Percentiles rank a stretch among this genome's conserved stretches.
Conservation (phyloP, 1,140 invertebrate species). For the Ceratitis capitata region DNA sequence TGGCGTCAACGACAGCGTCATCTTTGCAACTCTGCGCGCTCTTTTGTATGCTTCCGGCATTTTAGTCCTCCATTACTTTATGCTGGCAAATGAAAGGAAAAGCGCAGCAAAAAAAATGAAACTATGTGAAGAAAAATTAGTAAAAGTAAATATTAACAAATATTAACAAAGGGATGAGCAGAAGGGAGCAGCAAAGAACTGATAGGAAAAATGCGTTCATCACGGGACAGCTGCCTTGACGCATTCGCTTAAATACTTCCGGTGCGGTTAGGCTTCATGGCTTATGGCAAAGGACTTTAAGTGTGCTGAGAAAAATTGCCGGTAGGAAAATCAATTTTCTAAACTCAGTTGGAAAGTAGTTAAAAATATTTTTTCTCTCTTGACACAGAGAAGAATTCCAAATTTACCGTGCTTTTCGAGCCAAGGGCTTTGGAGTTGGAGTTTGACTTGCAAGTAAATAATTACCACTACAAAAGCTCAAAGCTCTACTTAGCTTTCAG, state of each 20-base stretch:
- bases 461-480: no score
- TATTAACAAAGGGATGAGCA: slow-evolving; percentile 2
- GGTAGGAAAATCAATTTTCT: background rate
- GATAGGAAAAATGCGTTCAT: background rate
- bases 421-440: no score
- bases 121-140: background rate
- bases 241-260: slow-evolving; percentile 26
- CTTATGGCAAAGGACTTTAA: background rate
- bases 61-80: background rate
- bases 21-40: background rate
- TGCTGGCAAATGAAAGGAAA: slow-evolving; percentile 9
- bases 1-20: background rate
- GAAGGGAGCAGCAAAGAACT: background rate
- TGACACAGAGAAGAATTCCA: no score
- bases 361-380: no score
- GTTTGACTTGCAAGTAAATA: no score
- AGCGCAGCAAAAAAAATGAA: slow-evolving; percentile 7
- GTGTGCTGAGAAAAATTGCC: background rate
- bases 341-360: no score
- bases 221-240: background rate
- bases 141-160: no score
- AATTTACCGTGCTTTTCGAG: no score
- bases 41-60: slow-evolving; percentile 1
- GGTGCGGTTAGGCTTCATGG: background rate
- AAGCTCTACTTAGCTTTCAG: no score